A percentile compares a stretch with the other conserved stretches of the same genome.
Conservation (phyloP, 2,888 invertebrate species). For the Melanostoma scalare region DNA sequence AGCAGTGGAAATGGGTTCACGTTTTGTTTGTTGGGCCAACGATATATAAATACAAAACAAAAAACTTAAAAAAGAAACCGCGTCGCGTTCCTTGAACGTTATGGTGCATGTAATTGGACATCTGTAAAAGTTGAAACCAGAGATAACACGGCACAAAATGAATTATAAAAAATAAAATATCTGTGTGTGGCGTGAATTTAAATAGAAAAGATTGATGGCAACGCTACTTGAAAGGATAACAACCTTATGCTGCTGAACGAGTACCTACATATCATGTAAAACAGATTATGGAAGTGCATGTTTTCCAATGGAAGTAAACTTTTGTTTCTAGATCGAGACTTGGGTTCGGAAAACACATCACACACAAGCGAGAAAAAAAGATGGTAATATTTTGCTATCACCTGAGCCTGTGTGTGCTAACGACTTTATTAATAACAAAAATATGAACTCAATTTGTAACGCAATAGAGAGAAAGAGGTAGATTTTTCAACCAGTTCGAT, state of each 20-base stretch:
- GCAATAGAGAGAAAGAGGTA: too few relatives aligned
- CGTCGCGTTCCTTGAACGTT: conserved; percentile 65
- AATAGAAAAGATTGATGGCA: conserved; percentile 63
- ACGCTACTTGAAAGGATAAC: conserved; percentile 19
- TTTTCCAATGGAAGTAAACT: not conserved
- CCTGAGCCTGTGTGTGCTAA: too few relatives aligned
- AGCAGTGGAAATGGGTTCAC: conserved; percentile 62
- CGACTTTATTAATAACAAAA: too few relatives aligned
- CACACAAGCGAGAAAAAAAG: too few relatives aligned
- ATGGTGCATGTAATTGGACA: conserved; percentile 72
- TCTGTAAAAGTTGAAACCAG: conserved; percentile 70
- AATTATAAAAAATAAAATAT: conserved; percentile 54
- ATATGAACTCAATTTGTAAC: too few relatives aligned
- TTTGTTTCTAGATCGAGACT: too few relatives aligned
- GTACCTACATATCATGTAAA: conserved; percentile 14
- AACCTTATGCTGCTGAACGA: not conserved
- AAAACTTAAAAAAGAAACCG: conserved; percentile 30
- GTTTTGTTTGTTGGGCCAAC: conserved; percentile 59
- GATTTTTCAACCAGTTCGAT: too few relatives aligned
- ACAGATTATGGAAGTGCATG: not conserved
- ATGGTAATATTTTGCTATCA: too few relatives aligned
- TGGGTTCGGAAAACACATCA: too few relatives aligned
- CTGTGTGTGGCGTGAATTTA: conserved; percentile 43
- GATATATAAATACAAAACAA: conserved; percentile 15
- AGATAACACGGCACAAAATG: conserved; percentile 62